Evolutionary conservation across 2,888 invertebrate species (phyloP).

Genomic region (Nectonema munidae): DNA sequence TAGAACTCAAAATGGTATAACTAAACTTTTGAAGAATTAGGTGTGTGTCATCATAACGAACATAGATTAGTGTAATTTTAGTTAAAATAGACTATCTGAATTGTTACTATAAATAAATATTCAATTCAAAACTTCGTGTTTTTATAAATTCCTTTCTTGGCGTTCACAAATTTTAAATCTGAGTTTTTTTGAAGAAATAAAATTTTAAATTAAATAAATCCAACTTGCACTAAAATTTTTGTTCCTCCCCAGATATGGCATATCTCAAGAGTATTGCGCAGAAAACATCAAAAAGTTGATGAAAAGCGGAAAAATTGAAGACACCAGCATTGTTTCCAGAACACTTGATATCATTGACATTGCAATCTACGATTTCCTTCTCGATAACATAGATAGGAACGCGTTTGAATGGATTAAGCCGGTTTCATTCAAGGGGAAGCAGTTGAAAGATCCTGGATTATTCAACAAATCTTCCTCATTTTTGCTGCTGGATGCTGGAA

Average conservation of each 20-base stretch:
- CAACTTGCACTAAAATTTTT: too few relatives aligned
- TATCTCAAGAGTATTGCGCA: not conserved
- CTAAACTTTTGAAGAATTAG: too few relatives aligned
- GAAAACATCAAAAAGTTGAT: not conserved
- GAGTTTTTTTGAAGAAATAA: too few relatives aligned
- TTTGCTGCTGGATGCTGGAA: not conserved
- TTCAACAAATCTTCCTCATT: not conserved
- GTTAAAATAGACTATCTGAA: too few relatives aligned
- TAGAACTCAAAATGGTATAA: too few relatives aligned
- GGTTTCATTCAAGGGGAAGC: not conserved
- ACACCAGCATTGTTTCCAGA: not conserved
- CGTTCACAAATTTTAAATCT: too few relatives aligned
- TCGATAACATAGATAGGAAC: constrained; percentile 9
- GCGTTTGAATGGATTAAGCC: not conserved
- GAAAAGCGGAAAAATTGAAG: not conserved
- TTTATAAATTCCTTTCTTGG: too few relatives aligned
- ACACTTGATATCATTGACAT: constrained; percentile 1
- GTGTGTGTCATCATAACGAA: too few relatives aligned
- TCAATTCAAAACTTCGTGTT: too few relatives aligned
- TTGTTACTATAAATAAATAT: too few relatives aligned
- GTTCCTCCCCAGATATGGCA: constrained; percentile 8
- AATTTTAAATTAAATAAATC: too few relatives aligned
- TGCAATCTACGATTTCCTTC: constrained; percentile 1
- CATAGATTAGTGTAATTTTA: too few relatives aligned
- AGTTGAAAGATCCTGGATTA: not conserved